Evolutionary conservation across 2,113 vertebrate genomes (phyloP).

Genomic region (Lagopus leucura): DNA sequence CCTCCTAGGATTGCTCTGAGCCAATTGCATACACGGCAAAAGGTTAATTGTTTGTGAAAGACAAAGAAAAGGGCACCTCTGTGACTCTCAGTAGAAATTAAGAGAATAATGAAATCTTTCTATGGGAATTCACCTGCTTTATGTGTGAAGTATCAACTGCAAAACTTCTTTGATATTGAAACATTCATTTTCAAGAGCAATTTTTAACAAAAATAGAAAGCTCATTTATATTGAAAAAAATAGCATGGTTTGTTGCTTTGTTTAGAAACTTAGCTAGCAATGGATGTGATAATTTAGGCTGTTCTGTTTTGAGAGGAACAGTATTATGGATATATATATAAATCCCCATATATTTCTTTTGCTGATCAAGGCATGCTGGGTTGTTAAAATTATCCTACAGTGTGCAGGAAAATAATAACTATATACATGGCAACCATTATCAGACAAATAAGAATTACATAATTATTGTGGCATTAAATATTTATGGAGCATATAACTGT

Average conservation of each 20-base stretch:
- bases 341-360: neutral
- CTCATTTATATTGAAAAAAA: neutral
- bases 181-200: neutral
- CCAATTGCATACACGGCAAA: conserved; percentile 68
- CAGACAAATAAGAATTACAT: neutral
- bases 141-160: neutral
- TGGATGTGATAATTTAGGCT: neutral
- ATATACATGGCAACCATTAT: neutral
- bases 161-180: neutral
- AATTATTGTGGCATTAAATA: neutral
- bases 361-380: neutral
- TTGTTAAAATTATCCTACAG: neutral
- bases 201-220: neutral
- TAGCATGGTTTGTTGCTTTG: neutral
- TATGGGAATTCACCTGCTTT: conserved; percentile 51
- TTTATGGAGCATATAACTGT: neutral
- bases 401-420: neutral
- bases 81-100: conserved; percentile 65
- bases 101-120: conserved; percentile 59
- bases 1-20: conserved; percentile 66
- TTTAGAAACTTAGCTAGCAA: neutral
- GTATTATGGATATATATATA: neutral
- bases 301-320: neutral
- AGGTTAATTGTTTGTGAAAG: conserved; percentile 79
- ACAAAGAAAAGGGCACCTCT: conserved; percentile 68